phyloP scores from a whole-genome alignment of 2,888 invertebrate genomes.

The Cheilosia soror region DNA sequence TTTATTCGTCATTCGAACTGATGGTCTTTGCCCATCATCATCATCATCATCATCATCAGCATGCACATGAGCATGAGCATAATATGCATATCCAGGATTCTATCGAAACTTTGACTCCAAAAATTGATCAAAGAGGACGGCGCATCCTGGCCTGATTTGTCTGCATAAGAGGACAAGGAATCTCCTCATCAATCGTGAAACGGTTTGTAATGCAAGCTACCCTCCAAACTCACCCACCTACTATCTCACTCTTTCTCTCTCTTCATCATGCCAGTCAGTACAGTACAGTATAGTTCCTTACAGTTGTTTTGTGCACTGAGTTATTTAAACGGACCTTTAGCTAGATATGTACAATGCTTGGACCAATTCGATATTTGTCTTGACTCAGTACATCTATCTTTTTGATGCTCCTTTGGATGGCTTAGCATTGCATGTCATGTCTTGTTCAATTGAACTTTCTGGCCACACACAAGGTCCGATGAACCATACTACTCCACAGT shows the following conservation, averaged over 20 bases:
- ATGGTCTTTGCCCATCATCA: conserved; percentile 19
- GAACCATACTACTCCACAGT: background rate
- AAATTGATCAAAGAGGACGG: conserved; percentile 34
- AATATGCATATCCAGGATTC: background rate
- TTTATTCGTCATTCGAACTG: conserved; percentile 57
- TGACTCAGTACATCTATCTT: conserved; percentile 66
- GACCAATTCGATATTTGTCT: conserved; percentile 60
- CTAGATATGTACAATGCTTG: conserved; percentile 29
- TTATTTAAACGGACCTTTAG: conserved; percentile 50
- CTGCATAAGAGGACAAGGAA: conserved; percentile 68
- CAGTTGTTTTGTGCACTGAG: conserved; percentile 42
- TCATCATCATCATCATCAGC: conserved; percentile 23
- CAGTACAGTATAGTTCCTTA: conserved; percentile 47
- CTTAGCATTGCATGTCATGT: conserved; percentile 52
- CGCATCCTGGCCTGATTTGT: conserved; percentile 46
- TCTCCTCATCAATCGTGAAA: conserved; percentile 72
- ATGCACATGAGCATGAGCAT: conserved; percentile 42
- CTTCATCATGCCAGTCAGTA: conserved; percentile 11
- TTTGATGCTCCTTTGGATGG: conserved; percentile 69
- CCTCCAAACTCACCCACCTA: too few species aligned
- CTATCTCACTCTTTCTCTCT: background rate
- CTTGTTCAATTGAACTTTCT: conserved; percentile 65
- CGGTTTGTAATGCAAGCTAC: conserved; percentile 65
- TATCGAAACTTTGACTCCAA: conserved; percentile 48
- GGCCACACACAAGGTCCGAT: conserved; percentile 36